Percentiles rank a stretch among this genome's conserved stretches.
Conservation (phyloP, 2,113 vertebrate genomes). For the Cervus canadensis region DNA sequence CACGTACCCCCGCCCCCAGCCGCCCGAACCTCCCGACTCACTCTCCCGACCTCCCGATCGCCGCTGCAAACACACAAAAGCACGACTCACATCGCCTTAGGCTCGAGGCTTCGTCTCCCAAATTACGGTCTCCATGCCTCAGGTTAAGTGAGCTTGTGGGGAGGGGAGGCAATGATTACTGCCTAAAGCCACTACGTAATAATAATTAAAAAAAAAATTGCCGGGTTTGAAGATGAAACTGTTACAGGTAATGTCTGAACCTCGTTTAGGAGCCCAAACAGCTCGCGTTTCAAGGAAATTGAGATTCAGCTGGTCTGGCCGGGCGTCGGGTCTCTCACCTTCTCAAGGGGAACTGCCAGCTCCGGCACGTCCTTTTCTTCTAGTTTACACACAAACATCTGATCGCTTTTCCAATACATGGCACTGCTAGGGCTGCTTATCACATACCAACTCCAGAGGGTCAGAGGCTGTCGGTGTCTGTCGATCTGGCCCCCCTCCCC, state of each 20-base stretch:
- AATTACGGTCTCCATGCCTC: conserved; percentile 59
- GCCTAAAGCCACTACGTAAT: conserved; percentile 57
- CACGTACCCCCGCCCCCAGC: background rate
- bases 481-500: background rate
- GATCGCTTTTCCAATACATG: conserved; percentile 95
- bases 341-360: conserved; percentile 79
- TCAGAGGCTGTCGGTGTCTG: conserved; percentile 31
- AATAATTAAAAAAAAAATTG: conserved; percentile 29
- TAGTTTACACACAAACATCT: conserved; percentile 85
- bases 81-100: conserved; percentile 59
- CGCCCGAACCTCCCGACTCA: background rate
- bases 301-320: background rate
- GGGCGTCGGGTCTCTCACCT: conserved; percentile 82
- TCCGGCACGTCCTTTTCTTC: conserved; percentile 82
- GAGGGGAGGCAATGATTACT: conserved; percentile 58
- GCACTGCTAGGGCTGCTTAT: conserved; percentile 68
- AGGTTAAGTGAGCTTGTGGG: conserved; percentile 57
- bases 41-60: background rate
- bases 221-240: conserved; percentile 35
- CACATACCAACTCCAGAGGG: conserved; percentile 76
- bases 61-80: conserved; percentile 4
- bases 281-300: background rate
- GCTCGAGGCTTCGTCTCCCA: conserved; percentile 59
- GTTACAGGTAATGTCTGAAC: conserved; percentile 54
- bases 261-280: background rate